These are phyloP conservation scores for Lamprologus speciosus DNA, from an alignment of 2,113 vertebrate genomes.

Conservation along the genomic window DNA sequence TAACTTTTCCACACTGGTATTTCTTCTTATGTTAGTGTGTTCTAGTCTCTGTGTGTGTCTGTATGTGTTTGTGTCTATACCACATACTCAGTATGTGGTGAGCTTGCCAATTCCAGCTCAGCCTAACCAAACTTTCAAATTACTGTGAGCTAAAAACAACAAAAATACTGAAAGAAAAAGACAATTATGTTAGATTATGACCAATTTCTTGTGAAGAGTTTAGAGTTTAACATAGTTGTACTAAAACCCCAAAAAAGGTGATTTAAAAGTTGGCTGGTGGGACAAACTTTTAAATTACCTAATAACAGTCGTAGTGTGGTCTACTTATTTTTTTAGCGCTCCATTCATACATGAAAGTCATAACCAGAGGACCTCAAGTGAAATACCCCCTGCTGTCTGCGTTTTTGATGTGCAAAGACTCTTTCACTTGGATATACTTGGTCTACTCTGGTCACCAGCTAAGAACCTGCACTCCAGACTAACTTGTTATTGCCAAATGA, in stretches of 20 bases:
- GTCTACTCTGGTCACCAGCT: background rate
- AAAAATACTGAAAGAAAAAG: background rate
- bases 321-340: background rate
- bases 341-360: background rate
- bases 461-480: background rate
- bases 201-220: background rate
- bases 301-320: background rate
- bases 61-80: background rate
- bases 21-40: background rate
- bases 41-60: background rate
- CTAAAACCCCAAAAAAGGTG: background rate
- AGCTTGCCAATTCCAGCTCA: background rate
- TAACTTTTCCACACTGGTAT: constrained; percentile 7
- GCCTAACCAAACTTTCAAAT: background rate
- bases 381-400: background rate
- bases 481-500: background rate
- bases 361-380: background rate
- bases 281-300: background rate
- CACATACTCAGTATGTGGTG: background rate
- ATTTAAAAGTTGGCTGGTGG: background rate
- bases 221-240: background rate
- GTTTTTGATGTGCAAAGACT: background rate
- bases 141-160: background rate
- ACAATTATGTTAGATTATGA: background rate
- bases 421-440: background rate